These are phyloP conservation scores for Mohoua ochrocephala DNA, from an alignment of 2,113 vertebrate species.

Conservation along the genomic window DNA sequence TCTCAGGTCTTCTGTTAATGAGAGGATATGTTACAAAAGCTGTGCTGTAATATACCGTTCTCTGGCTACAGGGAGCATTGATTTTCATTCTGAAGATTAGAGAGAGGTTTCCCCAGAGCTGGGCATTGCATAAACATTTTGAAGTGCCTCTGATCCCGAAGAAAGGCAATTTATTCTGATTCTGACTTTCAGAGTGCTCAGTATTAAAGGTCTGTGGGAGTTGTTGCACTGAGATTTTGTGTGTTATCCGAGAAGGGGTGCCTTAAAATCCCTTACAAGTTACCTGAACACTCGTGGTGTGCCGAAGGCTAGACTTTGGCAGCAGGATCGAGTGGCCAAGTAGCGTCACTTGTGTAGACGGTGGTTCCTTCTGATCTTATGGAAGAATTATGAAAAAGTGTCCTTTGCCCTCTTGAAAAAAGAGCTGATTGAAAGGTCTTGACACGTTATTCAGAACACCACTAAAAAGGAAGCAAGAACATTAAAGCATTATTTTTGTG, in stretches of 20 bases:
- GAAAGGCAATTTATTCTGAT: background rate
- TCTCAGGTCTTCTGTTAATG: background rate
- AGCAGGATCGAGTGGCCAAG: background rate
- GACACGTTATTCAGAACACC: background rate
- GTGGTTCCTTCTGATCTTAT: background rate
- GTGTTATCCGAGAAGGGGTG: background rate
- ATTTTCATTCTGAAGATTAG: background rate
- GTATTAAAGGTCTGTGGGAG: background rate
- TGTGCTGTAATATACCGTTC: background rate
- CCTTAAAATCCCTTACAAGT: background rate
- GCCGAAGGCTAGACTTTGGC: background rate
- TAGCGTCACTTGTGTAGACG: background rate
- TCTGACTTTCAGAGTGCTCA: background rate
- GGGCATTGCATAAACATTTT: background rate
- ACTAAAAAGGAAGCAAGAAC: background rate
- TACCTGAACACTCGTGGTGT: background rate
- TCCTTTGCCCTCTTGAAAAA: background rate
- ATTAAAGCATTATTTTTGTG: background rate
- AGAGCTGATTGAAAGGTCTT: background rate
- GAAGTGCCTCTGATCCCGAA: background rate
- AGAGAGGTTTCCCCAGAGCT: background rate
- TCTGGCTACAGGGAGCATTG: background rate
- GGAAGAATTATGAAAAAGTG: background rate
- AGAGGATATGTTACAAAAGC: background rate
- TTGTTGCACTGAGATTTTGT: background rate